Evolutionary conservation across 2,113 vertebrate genomes (phyloP).

Genomic region (Benitochromis conjunctus): DNA sequence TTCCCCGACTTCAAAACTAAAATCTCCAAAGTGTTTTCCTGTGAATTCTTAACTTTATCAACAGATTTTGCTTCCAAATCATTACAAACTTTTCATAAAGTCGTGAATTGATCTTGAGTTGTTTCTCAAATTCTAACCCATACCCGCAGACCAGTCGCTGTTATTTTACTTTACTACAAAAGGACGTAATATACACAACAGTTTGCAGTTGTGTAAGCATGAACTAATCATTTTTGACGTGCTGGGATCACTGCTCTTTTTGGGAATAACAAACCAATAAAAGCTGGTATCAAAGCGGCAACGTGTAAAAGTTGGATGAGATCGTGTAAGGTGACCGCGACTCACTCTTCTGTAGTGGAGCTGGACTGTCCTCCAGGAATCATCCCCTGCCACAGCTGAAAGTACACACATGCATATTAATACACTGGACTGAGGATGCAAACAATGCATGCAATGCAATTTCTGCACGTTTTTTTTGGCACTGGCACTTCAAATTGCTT

Average conservation of each 20-base stretch:
- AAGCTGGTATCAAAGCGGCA: background rate
- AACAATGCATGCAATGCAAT: background rate
- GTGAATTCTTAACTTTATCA: background rate
- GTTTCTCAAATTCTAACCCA: background rate
- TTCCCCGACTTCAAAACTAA: background rate
- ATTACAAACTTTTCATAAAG: background rate
- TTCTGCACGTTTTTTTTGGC: background rate
- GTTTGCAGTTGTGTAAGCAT: background rate
- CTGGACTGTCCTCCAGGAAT: conserved; percentile 70
- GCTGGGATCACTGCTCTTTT: background rate
- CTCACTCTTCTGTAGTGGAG: conserved; percentile 67
- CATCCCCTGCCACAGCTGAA: conserved; percentile 70
- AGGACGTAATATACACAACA: background rate
- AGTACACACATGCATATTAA: background rate
- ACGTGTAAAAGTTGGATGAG: background rate
- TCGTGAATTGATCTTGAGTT: background rate
- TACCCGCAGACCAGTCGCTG: background rate
- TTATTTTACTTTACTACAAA: background rate
- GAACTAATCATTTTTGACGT: background rate
- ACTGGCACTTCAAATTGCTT: background rate
- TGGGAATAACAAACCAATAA: background rate
- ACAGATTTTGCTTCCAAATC: background rate
- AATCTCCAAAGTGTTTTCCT: background rate
- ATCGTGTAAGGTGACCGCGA: background rate
- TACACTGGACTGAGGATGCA: background rate